phyloP scores from a whole-genome alignment of 2,888 invertebrate species.

The Flexamia atlantica region DNA sequence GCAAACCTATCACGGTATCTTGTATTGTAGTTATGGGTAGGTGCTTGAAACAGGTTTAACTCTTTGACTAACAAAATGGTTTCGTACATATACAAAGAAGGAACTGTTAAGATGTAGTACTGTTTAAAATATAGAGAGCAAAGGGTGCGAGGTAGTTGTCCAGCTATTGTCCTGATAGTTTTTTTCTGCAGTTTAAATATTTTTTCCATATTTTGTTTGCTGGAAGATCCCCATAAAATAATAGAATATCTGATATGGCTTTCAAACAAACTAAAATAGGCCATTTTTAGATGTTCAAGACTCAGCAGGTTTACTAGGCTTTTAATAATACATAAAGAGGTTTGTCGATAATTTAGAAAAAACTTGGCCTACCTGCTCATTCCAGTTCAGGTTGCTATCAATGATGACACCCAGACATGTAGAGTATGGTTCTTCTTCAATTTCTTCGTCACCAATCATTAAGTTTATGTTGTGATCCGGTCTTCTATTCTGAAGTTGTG shows the following conservation, averaged over 20 bases:
- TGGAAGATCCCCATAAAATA: conserved; percentile 34
- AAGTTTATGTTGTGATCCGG: not conserved
- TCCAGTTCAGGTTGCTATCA: not conserved
- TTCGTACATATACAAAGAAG: not conserved
- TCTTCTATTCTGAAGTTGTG: not conserved
- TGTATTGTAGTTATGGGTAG: too few species aligned
- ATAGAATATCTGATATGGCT: conserved; percentile 14
- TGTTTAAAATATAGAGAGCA: not conserved
- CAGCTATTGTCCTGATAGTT: not conserved
- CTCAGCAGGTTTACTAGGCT: not conserved
- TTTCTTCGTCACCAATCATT: not conserved
- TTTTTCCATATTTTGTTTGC: not conserved
- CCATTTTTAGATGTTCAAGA: not conserved
- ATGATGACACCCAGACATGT: not conserved
- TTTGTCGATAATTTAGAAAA: not conserved
- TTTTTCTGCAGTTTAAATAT: not conserved
- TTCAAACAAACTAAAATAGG: not conserved
- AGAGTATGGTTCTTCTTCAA: not conserved
- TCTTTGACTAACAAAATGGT: not conserved
- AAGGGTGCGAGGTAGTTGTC: not conserved
- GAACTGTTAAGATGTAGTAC: not conserved
- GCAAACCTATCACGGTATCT: too few species aligned
- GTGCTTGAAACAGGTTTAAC: too few species aligned
- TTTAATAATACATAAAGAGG: not conserved
- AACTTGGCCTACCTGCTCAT: not conserved